Evolutionary conservation across 2,113 vertebrate genomes (phyloP), one percentile per base, ranked within the genome.

Genomic region (Colius striatus): DNA sequence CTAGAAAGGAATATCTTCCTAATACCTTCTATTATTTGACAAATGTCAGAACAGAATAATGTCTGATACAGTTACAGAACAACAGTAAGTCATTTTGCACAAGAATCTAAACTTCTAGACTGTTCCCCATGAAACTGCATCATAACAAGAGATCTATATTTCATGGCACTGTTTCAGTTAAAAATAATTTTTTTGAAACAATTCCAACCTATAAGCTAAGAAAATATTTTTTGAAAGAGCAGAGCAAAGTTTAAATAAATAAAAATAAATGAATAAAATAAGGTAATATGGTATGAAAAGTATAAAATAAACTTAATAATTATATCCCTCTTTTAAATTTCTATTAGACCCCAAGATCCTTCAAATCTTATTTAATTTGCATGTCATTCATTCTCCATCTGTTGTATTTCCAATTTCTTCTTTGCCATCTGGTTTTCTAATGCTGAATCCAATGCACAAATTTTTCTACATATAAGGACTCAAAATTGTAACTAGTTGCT

Each of bases 351-450:
- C 47, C 43, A 71, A 77, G 68, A 86, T 77, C 73, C 36, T 67
- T 86, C 57, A 89, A 90, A 65, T 26, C 5, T 61, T 78, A 60
- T 65, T 92, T 74, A 80, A 87, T 92, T 81, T 91, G 23, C 48
- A 23, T 94, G 57, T 87, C 61, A 75, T 81, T 95, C 45, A 48
- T 82, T 94, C 38, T 90, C 76, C 77, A 89, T 89, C 91, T 97
- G 89, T 47, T 92, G 10, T 75, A 90, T 81, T 92, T 96, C 45
- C 43, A 67, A 29, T 86, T 89, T 90, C 76, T 94, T 82, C 45
- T 89, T 75, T 74, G 34, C 88, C 91, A 90, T 89, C 86, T 93
- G 83, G 11, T 92, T 97, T 90, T 92, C 47, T 90, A 90, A 83
- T 58, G 43, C 51, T 87, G 70, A 75, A 81, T 87, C 43, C 23